Evolutionary conservation across 2,888 invertebrate species (phyloP).

Genomic region (Orthosia cruda): DNA sequence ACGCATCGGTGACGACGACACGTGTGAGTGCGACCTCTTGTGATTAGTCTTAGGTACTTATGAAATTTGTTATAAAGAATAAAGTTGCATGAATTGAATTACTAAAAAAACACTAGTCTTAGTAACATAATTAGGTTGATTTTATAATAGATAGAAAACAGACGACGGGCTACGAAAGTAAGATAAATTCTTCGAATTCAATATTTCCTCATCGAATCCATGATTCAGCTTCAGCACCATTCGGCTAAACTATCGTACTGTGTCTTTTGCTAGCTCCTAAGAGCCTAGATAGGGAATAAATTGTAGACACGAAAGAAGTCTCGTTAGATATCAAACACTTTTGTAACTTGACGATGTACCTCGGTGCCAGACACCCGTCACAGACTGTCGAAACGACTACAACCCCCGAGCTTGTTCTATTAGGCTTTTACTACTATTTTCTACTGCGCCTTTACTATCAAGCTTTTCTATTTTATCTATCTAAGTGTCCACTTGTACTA

Average conservation of each 20-base stretch:
- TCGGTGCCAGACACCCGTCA: constrained; percentile 28
- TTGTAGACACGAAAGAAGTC: constrained; percentile 70
- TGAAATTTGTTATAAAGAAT: constrained; percentile 77
- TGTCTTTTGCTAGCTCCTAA: constrained; percentile 81
- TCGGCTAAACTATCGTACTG: constrained; percentile 81
- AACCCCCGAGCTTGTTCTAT: constrained; percentile 89
- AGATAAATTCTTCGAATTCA: constrained; percentile 76
- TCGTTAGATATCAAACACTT: constrained; percentile 58
- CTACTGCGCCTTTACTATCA: constrained; percentile 85
- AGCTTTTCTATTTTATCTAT: constrained; percentile 81
- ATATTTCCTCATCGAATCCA: constrained; percentile 83
- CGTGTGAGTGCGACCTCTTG: constrained; percentile 68
- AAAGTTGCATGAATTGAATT: constrained; percentile 75
- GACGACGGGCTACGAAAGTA: constrained; percentile 71
- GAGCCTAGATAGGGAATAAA: constrained; percentile 83
- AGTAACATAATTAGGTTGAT: constrained; percentile 72
- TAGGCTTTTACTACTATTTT: constrained; percentile 88
- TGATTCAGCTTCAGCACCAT: constrained; percentile 86
- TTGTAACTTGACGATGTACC: constrained; percentile 52
- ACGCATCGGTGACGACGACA: constrained; percentile 74
- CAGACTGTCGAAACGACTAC: constrained; percentile 55
- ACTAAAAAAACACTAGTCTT: constrained; percentile 74
- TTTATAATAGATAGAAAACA: constrained; percentile 76
- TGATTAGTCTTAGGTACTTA: constrained; percentile 76
- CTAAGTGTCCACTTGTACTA: constrained; percentile 67